A percentile compares a stretch with the other conserved stretches of the same genome.
phyloP scores from a whole-genome alignment of 2,888 invertebrate genomes.

The Masnerella sp. region DNA sequence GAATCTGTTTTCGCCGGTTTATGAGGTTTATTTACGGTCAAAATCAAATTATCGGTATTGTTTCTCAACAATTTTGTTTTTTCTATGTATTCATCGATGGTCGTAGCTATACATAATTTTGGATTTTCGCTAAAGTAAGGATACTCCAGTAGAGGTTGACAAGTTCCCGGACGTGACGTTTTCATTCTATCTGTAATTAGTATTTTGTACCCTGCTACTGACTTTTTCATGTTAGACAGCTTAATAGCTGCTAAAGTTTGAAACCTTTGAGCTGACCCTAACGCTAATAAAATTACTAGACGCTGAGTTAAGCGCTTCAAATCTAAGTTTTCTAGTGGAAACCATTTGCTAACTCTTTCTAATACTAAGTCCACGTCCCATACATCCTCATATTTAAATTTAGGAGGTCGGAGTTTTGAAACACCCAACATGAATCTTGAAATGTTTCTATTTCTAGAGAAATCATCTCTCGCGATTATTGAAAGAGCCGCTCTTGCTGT shows the following conservation, averaged over 20 bases:
- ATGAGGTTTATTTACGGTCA: no score
- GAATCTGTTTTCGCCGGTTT: no score
- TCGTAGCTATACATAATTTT: slow-evolving; percentile 4
- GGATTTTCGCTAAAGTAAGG: slow-evolving; percentile 8
- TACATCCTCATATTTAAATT: neutral
- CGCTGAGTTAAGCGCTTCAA: neutral
- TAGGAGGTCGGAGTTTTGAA: neutral
- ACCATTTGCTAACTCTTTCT: neutral
- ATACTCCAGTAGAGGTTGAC: slow-evolving; percentile 25
- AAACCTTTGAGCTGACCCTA: slow-evolving; percentile 37
- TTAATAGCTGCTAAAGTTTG: slow-evolving; percentile 46
- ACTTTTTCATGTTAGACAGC: neutral
- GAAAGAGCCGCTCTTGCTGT: neutral
- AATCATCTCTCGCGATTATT: neutral
- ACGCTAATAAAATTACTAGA: neutral
- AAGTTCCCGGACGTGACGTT: slow-evolving; percentile 29
- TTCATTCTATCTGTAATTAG: slow-evolving; percentile 36
- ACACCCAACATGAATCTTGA: neutral
- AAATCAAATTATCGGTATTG: no score
- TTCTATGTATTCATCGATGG: neutral
- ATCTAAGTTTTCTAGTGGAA: neutral
- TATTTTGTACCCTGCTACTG: slow-evolving; percentile 17
- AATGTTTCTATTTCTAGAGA: neutral
- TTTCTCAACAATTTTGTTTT: no score
- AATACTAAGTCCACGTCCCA: slow-evolving; percentile 7